Evolutionary conservation across 2,888 invertebrate species (phyloP), one percentile per base, ranked within the genome.

Genomic region (Melinopterus prodromus): DNA sequence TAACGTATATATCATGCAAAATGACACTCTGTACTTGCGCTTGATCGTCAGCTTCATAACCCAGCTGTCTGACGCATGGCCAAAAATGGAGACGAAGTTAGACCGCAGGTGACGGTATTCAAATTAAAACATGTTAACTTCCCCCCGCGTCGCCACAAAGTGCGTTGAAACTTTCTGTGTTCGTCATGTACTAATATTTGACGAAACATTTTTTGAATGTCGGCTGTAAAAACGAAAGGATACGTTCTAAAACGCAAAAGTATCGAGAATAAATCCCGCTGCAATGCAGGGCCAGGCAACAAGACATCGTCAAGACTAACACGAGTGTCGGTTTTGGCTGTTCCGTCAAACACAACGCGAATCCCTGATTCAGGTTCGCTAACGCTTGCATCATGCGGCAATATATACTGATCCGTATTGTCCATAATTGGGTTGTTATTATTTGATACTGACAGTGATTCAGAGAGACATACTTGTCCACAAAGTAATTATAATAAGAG

Each of bases 131-230:
- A 9, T 12, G 7, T 53, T 1, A 53, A 1, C 9, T 53, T 53
- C 53, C 9, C 53, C 7, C 12, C 12, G 15, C 35, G 4, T 71
- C 71, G 12, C 71, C 71, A 71, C 71, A 16, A 16, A 5, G 16
- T 71, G 12, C 15, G 5, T 35, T 71, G 16, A 16, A 15, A 71
- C 16, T 71, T 5, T 26, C 16, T 4, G 12, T 37, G 0, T n/a
- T 37, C n/a, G 53, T 15, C 6, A 4, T 37, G n/a, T 6, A 81
- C 36, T 15, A 71, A 26, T 2, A 85, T 79, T 76, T 83, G 82
- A 6, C 84, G 72, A 71, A 83, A 85, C 84, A 85, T 85, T 79
- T 85, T 84, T 14, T 72, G 80, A n/a, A 84, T 81, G 77, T 86
- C 85, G 4, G 84, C 84, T 6, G 80, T 80, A 1, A 85, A 16